Base-by-base conservation (phyloP, 2,113 vertebrate species). In the Thomomys bottae region DNA sequence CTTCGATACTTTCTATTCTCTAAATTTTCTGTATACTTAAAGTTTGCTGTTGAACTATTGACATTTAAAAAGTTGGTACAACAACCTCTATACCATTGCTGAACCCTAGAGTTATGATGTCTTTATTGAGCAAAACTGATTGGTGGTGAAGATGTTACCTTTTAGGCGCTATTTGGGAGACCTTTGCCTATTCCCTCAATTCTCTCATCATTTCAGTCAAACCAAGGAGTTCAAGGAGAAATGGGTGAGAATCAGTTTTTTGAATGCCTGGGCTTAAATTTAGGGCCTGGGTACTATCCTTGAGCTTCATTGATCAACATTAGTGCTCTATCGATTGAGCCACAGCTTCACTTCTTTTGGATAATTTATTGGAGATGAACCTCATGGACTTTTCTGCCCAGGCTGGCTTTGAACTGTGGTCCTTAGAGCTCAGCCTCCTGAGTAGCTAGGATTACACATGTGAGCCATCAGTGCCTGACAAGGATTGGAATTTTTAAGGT, bases 171-270 rank as follows among this genome's bases (percentile, higher is more conserved):
- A 49, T 26, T 67, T 86, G 59, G 66, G 45, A 40, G 42, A 12
- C 3, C 11, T 89, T 87, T 78, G 57, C 73, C 17, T 63, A 5
- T 14, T 63, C 36, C 30, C 63, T 73, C 34, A 68, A 57, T 81
- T 85, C 34, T 91, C 17, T n/a, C 86, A 49, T 54, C 78, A 49
- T 87, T 80, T 87, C 32, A 84, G 64, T 8, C 34, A 89, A 71
- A 72, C 63, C 42, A 40, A 18, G 34, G 40, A 36, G 49, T 78
- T 79, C 42, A 38, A 38, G 36, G 72, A 81, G 87, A 88, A 82
- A 17, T 28, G 40, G 40, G 28, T 30, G 9, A 84, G n/a, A n/a
- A 38, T 5, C 40, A 70, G 80, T 12, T 54, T 49, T 54, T 12
- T 54, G 49, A 54, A 54, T 54, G 14, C 49, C 18, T 12, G 49